Evolutionary conservation across 2,797 vertebrate species (phyloP).

Genomic region (Falco biarmicus): DNA sequence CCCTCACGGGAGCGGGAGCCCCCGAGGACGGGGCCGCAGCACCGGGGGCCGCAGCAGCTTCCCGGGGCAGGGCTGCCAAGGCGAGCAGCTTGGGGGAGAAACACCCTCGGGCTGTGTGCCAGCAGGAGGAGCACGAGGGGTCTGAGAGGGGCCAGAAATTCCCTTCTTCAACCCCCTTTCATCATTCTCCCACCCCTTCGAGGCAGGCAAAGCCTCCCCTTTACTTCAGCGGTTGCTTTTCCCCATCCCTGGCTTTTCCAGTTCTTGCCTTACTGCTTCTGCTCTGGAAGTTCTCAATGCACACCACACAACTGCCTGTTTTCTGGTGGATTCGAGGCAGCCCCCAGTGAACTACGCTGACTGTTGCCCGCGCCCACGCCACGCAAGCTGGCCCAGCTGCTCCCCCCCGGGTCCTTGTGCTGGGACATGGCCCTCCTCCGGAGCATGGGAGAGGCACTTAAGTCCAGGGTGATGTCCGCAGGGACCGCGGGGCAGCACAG

Average conservation of each 20-base stretch:
- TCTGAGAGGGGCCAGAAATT: background rate
- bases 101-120: background rate
- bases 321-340: background rate
- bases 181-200: background rate
- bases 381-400: rapidly evolving
- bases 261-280: background rate
- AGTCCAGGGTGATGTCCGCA: no score
- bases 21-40: rapidly evolving
- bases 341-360: no score
- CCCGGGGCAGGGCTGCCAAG: rapidly evolving
- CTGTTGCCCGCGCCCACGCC: background rate
- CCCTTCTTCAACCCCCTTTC: background rate
- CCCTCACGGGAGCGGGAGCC: rapidly evolving
- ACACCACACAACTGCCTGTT: rapidly evolving
- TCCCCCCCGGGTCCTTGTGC: background rate
- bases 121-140: background rate
- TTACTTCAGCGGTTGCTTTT: background rate
- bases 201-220: background rate
- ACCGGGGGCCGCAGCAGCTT: background rate
- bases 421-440: background rate
- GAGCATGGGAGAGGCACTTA: background rate
- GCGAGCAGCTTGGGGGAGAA: background rate
- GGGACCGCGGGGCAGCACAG: background rate
- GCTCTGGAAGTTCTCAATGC: background rate
- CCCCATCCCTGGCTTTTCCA: background rate